Conservation (phyloP, 2,888 invertebrate species). For the Unio delphinus region DNA sequence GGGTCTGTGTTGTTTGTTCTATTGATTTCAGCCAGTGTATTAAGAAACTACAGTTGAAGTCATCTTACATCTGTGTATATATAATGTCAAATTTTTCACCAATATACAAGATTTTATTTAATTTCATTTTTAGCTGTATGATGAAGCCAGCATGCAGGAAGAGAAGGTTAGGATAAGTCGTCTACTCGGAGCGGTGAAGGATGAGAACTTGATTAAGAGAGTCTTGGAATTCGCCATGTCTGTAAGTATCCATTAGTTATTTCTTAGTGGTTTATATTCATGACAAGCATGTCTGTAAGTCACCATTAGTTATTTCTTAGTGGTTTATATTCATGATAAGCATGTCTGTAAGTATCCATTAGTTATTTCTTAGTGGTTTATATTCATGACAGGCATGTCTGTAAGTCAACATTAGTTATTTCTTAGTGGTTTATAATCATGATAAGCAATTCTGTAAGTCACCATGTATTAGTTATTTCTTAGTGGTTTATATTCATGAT, state of each 20-base stretch:
- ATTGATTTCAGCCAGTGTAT: too few relatives aligned
- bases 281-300: too few relatives aligned
- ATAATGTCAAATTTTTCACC: too few relatives aligned
- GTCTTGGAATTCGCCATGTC: conserved; percentile 76
- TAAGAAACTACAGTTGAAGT: too few relatives aligned
- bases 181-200: conserved; percentile 85
- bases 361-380: background rate
- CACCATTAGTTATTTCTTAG: background rate
- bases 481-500: too few relatives aligned
- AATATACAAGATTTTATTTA: background rate
- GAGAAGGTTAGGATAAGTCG: conserved; percentile 92
- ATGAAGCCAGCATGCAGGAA: conserved; percentile 89
- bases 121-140: conserved; percentile 73
- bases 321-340: too few relatives aligned
- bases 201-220: conserved; percentile 80
- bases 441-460: conserved; percentile 72
- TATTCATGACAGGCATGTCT: too few relatives aligned
- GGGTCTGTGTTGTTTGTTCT: too few relatives aligned
- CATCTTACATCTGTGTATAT: too few relatives aligned
- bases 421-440: background rate
- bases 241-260: conserved; percentile 72
- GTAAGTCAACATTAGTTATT: too few relatives aligned
- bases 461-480: background rate
- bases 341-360: conserved; percentile 72
- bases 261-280: too few relatives aligned